These are phyloP conservation scores for Epizoanthus rinbou DNA, from an alignment of 92 coral and sea anemone genomes.

Conservation along the genomic window DNA sequence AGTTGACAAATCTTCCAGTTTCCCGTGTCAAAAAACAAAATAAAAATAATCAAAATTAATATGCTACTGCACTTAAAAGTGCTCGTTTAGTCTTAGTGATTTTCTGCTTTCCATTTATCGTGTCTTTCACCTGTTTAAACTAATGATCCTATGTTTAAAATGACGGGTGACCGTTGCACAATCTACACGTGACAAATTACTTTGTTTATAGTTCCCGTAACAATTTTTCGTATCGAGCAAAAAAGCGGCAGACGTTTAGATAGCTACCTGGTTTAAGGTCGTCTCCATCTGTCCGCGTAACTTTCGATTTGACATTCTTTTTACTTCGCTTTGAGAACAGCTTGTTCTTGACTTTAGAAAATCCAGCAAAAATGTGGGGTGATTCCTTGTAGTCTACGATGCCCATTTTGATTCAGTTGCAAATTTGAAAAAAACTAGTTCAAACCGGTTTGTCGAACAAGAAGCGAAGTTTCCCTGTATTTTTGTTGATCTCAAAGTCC, in stretches of 20 bases:
- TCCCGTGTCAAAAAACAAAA: no score
- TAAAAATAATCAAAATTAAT: no score
- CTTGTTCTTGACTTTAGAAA: constrained; percentile 21
- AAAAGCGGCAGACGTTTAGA: no score
- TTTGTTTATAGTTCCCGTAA: neutral
- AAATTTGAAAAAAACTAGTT: constrained; percentile 4
- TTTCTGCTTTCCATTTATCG: no score
- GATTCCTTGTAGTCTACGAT: constrained; percentile 25
- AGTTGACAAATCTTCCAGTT: no score
- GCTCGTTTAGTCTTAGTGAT: no score
- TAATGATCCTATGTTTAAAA: no score
- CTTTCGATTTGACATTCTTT: constrained; percentile 33
- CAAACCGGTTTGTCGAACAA: constrained; percentile 32
- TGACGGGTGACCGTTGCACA: no score
- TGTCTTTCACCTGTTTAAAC: no score
- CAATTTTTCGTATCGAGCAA: neutral
- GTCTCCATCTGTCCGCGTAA: constrained; percentile 10
- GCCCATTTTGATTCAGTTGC: constrained; percentile 15
- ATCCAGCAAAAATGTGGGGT: constrained; percentile 28
- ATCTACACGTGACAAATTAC: no score
- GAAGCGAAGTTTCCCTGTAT: neutral
- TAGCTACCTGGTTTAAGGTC: constrained; percentile 28
- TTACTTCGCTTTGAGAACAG: constrained; percentile 12
- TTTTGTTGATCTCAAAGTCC: constrained; percentile 1
- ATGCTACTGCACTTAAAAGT: no score